Percentiles rank a stretch among this genome's conserved stretches.
These are phyloP conservation scores for Festucalex cinctus DNA, from an alignment of 2,113 vertebrate species.

Conservation along the genomic window DNA sequence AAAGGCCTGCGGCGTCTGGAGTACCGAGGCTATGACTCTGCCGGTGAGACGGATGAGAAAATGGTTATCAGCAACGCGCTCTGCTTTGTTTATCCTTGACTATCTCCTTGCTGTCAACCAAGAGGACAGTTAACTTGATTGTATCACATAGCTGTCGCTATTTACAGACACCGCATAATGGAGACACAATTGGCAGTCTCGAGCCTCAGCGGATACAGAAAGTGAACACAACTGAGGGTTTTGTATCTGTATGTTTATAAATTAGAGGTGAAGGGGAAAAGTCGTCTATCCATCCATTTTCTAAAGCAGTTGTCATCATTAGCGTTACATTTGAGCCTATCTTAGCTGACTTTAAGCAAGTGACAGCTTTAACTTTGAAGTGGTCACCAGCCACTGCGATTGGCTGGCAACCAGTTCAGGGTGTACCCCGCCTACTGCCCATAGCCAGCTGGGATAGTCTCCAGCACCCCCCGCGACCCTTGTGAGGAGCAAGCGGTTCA, in stretches of 20 bases:
- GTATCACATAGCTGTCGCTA: not conserved
- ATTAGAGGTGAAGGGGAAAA: too few species aligned
- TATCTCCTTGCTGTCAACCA: not conserved
- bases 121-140: not conserved
- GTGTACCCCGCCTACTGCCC: too few species aligned
- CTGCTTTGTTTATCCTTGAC: constrained; percentile 12
- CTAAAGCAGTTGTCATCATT: not conserved
- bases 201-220: not conserved
- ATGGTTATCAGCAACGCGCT: constrained; percentile 7
- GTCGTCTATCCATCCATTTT: too few species aligned
- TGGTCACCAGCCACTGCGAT: not conserved
- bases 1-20: constrained; percentile 93
- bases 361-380: not conserved
- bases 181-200: not conserved
- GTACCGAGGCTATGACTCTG: constrained; percentile 97
- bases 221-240: not conserved
- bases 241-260: too few species aligned
- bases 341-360: not conserved
- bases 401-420: too few species aligned
- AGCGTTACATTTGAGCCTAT: not conserved
- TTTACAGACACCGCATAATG: not conserved
- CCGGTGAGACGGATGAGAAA: constrained; percentile 72
- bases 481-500: too few species aligned
- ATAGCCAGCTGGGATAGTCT: too few species aligned
- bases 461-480: too few species aligned